Base-by-base conservation (phyloP, 2,113 vertebrate species). In the Zosterops japonicus region DNA sequence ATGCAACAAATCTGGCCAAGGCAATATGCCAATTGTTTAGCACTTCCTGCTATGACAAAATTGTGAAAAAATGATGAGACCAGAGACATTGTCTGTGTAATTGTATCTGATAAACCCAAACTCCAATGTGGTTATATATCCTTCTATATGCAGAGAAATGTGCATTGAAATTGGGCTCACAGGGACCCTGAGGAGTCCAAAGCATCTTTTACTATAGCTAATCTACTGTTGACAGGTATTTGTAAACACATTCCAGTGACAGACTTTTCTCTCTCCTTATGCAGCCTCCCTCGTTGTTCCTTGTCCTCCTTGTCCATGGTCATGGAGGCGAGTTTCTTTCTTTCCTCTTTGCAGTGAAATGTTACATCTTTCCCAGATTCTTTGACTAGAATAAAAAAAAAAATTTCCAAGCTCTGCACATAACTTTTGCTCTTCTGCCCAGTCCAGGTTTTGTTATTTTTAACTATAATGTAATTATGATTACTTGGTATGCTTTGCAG, bases 141-240 rank as follows among this genome's bases (percentile, higher is more conserved):
- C 33, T 70, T 31, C 33, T 23, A 28, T 74, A 63, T 28, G 15
- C 64, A 81, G 56, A 87, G 35, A 74, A 55, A 72, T 53, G 61
- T 52, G 47, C 18, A 72, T 31, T 79, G 67, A 80, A 91, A 63
- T 12, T 39, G 47, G 65, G 25, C 59, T 92, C 59, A 41, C 76
- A 93, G 64, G 31, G 33, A 59, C 21, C 18, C 25, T 3, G 4
- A 46, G 53, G 46, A 83, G 53, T 39, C 53, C 85, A 63, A 95
- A 93, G 52, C 55, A 44, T 80, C 42, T 80, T 24, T 53, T 53
- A 22, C 42, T 67, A 36, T 56, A 96, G 89, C 47, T 95, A 93
- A 95, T 93, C 89, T 52, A 33, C 56, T 81, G 64, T 59, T 63
- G 68, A 83, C 83, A 94, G 59, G 72, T 93, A 88, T 74, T 44